Evolutionary conservation across 1,140 invertebrate genomes (phyloP), one percentile per base, ranked within the genome.

Genomic region (Diabrotica undecimpunctata): DNA sequence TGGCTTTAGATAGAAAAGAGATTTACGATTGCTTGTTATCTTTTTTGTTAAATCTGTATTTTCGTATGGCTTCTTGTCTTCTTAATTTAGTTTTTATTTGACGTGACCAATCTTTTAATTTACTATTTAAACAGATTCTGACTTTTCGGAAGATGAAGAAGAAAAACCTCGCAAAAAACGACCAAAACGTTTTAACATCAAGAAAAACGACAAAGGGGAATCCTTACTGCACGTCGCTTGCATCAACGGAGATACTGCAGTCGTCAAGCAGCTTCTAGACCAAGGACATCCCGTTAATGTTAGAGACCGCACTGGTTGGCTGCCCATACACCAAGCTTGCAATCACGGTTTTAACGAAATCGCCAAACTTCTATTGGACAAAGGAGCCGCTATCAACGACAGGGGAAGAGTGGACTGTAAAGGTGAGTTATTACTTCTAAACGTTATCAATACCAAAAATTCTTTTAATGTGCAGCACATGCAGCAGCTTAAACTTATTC

Each of bases 241-340:
- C 68, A 97, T 97, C 67, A 87, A 89, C 55, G 92, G 93, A 2
- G 93, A 96, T 74, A 76, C 91, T 2, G 80, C 86, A 14, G 76
- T 86, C 62, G 94, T 92, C 0, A 82, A 88, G 62, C 85, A 87
- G 50, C 81, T 97, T 8, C 72, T 98, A 35, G 86, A 89, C 14
- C 83, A 91, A 79, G 92, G 92, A 14, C 94, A 97, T 78, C 87
- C 90, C 0, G 86, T 96, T 0, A 94, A 96, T 77, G 81, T 91
- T 0, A 79, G 91, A 35, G 96, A 98, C 78, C 85, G 94, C 78
- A 89, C 87, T 13, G 96, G 96, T 0, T 99, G 95, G 93, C 81
- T 92, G n/a, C 95, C 96, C 0, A 80, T 99, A 7, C 96, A 98
- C 75, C 95, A 98, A 80, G 96, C 95, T 0, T 88, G 89, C 61